Conservation (phyloP, 2,797 vertebrate species). For the Aeoliscus strigatus region DNA sequence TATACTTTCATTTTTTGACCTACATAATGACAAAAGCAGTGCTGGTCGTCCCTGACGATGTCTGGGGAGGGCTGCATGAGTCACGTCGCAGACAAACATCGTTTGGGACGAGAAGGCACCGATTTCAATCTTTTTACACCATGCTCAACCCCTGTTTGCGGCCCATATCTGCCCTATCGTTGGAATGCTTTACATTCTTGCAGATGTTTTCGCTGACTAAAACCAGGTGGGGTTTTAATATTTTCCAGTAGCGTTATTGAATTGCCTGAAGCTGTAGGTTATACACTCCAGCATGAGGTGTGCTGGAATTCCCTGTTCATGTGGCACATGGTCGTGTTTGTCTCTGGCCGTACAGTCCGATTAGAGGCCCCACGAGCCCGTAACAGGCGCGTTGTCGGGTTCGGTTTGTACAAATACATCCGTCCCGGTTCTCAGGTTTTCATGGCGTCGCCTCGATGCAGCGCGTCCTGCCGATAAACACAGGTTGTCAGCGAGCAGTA, state of each 20-base stretch:
- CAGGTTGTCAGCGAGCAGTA: too few species aligned
- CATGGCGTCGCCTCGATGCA: too few species aligned
- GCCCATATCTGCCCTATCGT: slow-evolving; percentile 32
- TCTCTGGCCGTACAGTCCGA: background rate
- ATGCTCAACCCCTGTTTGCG: slow-evolving; percentile 14
- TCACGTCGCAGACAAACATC: slow-evolving; percentile 12
- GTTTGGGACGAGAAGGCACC: slow-evolving; percentile 6
- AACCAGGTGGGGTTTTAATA: slow-evolving; percentile 58
- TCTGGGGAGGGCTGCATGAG: slow-evolving; percentile 6
- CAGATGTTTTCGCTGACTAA: slow-evolving; percentile 61
- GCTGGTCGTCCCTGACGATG: background rate
- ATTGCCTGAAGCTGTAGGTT: slow-evolving; percentile 44
- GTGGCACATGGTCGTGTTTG: slow-evolving; percentile 16
- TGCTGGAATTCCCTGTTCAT: slow-evolving; percentile 24
- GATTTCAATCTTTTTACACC: slow-evolving; percentile 27
- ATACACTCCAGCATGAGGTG: slow-evolving; percentile 16
- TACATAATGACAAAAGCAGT: slow-evolving; percentile 10
- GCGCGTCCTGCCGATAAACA: too few species aligned
- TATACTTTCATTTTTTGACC: slow-evolving; percentile 21
- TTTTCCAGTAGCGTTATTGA: slow-evolving; percentile 47
- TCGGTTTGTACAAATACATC: too few species aligned
- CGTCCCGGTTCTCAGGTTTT: too few species aligned
- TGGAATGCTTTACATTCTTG: slow-evolving; percentile 55
- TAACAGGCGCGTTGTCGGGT: too few species aligned
- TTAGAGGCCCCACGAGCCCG: slow-evolving; percentile 1